These are phyloP conservation scores for Tetragonisca angustula DNA, from an alignment of 2,888 invertebrate genomes.

Conservation along the genomic window DNA sequence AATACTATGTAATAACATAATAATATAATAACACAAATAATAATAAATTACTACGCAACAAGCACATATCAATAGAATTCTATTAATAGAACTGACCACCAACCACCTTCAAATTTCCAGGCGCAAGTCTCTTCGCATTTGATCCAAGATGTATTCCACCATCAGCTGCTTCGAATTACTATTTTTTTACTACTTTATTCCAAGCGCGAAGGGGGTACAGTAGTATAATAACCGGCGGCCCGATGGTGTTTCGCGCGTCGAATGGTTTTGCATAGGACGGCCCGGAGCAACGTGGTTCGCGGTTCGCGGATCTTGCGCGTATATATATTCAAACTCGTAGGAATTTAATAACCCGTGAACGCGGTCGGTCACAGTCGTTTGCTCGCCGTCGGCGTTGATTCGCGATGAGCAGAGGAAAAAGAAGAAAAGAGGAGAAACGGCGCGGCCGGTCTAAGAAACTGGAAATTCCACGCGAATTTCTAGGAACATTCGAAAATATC, in stretches of 20 bases:
- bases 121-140: no score
- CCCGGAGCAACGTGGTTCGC: neutral
- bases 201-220: no score
- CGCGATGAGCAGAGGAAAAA: neutral
- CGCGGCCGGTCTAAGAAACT: neutral
- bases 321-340: conserved; percentile 24
- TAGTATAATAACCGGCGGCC: conserved; percentile 76
- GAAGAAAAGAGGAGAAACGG: neutral
- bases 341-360: conserved; percentile 74
- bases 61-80: no score
- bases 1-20: no score
- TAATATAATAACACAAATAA: no score
- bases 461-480: neutral
- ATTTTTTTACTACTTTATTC: no score
- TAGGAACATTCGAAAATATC: neutral
- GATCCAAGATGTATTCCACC: no score
- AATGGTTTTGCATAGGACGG: conserved; percentile 36
- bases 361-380: conserved; percentile 47
- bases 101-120: no score
- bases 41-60: no score
- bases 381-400: conserved; percentile 36
- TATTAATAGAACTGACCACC: no score
- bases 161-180: no score
- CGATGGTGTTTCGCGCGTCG: conserved; percentile 69
- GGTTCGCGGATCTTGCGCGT: conserved; percentile 20